These are phyloP conservation scores for Harpalus rubripes DNA, from an alignment of 2,888 invertebrate species.

Conservation along the genomic window DNA sequence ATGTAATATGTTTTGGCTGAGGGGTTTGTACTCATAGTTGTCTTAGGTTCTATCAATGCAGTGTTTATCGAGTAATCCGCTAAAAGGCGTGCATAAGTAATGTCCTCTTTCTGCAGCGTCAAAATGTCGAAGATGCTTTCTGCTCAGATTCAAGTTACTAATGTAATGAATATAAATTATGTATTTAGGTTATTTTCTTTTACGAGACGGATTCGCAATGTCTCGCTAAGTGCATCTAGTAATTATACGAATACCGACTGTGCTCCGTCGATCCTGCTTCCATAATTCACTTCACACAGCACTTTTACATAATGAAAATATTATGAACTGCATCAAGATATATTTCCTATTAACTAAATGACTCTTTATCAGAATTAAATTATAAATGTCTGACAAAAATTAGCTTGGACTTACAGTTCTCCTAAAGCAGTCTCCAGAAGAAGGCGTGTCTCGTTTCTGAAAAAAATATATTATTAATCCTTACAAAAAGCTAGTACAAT, in stretches of 20 bases:
- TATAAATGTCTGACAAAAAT: neutral
- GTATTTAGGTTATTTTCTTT: slow-evolving; percentile 59
- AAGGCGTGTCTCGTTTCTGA: too few species aligned
- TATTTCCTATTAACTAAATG: slow-evolving; percentile 14
- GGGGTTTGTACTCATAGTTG: neutral
- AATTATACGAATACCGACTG: slow-evolving; percentile 23
- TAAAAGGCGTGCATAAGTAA: slow-evolving; percentile 33
- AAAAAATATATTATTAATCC: too few species aligned
- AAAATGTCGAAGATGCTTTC: slow-evolving; percentile 20
- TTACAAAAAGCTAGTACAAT: too few species aligned
- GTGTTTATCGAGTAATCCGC: slow-evolving; percentile 27
- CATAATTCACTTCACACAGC: slow-evolving; percentile 9
- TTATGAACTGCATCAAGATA: slow-evolving; percentile 9
- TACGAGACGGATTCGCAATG: slow-evolving; percentile 25
- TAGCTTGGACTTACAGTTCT: neutral
- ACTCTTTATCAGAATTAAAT: neutral
- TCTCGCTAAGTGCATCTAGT: slow-evolving; percentile 37
- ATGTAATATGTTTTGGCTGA: neutral
- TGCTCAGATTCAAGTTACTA: slow-evolving; percentile 32
- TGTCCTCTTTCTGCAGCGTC: slow-evolving; percentile 8
- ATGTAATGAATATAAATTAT: slow-evolving; percentile 58
- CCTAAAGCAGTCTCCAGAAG: too few species aligned
- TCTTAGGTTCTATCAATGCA: neutral
- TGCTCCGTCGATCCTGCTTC: neutral
- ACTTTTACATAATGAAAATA: slow-evolving; percentile 50